These are phyloP conservation scores for Philopedon plagiatum DNA, from an alignment of 2,888 invertebrate genomes.

Conservation along the genomic window DNA sequence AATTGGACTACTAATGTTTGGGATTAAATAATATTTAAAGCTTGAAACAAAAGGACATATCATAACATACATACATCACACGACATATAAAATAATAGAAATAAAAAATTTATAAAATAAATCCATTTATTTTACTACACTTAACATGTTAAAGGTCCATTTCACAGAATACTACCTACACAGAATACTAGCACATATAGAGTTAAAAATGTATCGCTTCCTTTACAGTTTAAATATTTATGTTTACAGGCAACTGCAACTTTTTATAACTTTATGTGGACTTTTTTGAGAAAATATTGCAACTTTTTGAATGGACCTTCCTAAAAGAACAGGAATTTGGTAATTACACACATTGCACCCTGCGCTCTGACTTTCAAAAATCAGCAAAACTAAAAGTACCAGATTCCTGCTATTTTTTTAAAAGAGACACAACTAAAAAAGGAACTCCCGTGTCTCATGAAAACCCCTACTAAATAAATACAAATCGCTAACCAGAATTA, in stretches of 20 bases:
- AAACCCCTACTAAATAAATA: constrained; percentile 6
- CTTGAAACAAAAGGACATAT: not conserved
- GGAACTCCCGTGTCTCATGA: not conserved
- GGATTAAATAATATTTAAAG: constrained; percentile 17
- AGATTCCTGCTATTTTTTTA: not conserved
- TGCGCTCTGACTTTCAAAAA: no score
- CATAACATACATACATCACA: not conserved
- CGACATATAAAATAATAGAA: not conserved
- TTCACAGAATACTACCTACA: no score
- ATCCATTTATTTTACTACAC: not conserved
- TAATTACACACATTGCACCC: no score
- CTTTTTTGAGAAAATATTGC: not conserved
- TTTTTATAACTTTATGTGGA: not conserved
- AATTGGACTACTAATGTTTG: not conserved
- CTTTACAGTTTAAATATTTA: no score
- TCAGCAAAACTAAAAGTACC: not conserved
- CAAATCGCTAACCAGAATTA: not conserved
- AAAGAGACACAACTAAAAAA: not conserved
- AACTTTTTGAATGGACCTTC: not conserved
- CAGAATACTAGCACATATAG: no score
- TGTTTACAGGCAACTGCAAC: no score
- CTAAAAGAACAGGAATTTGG: not conserved
- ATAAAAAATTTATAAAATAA: not conserved
- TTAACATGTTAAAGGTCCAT: not conserved
- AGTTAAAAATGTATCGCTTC: no score